Percentiles rank a stretch among this genome's conserved stretches.
Conservation (phyloP, 2,888 invertebrate genomes). For the Enchytraeus crypticus region DNA sequence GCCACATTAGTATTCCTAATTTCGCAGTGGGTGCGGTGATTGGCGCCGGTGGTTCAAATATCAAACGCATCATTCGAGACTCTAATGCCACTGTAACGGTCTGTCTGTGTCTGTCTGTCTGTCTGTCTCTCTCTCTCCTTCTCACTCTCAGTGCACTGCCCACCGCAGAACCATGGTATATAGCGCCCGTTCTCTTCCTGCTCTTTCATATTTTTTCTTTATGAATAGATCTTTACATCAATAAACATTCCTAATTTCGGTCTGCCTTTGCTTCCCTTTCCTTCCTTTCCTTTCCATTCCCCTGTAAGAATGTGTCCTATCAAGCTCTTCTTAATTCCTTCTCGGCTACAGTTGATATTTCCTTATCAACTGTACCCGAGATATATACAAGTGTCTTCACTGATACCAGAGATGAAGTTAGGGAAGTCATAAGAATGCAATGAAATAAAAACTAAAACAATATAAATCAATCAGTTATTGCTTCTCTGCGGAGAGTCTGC, state of each 20-base stretch:
- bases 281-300: not conserved
- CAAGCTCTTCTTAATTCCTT: no score
- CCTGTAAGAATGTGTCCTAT: no score
- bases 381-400: no score
- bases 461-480: no score
- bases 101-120: conserved; percentile 7
- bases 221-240: not conserved
- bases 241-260: not conserved
- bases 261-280: not conserved
- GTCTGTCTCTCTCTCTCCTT: not conserved
- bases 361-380: no score
- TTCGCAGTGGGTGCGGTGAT: conserved; percentile 96
- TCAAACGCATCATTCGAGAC: conserved; percentile 90
- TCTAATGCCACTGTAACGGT: conserved; percentile 65
- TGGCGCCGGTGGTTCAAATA: conserved; percentile 92
- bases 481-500: no score
- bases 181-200: not conserved
- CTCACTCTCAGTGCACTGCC: no score
- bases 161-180: no score
- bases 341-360: no score
- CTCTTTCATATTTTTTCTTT: not conserved
- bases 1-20: conserved; percentile 70
- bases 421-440: no score
- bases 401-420: no score
- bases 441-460: no score